These are phyloP conservation scores for Hippocampus guttulatus DNA, from an alignment of 2,113 vertebrate species.

Conservation along the genomic window DNA sequence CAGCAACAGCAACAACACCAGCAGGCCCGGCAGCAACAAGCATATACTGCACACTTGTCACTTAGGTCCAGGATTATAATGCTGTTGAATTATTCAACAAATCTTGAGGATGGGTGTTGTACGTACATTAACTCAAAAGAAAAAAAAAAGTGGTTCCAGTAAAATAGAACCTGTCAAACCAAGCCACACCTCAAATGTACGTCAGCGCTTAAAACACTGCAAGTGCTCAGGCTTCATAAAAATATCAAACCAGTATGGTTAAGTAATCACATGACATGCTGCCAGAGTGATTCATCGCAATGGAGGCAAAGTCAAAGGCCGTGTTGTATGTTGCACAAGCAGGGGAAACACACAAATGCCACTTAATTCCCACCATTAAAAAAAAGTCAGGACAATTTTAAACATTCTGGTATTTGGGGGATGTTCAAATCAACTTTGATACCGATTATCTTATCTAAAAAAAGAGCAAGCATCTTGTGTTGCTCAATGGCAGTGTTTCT, in stretches of 20 bases:
- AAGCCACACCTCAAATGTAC: conserved; percentile 37
- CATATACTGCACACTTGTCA: conserved; percentile 40
- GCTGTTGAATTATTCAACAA: conserved; percentile 62
- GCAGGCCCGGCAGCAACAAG: conserved; percentile 35
- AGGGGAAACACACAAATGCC: neutral
- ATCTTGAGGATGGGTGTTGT: conserved; percentile 44
- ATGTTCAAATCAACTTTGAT: too few species aligned
- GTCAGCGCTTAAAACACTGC: conserved; percentile 24
- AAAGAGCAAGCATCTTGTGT: too few species aligned
- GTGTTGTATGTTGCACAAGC: neutral
- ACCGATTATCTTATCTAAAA: too few species aligned
- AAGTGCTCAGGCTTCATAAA: conserved; percentile 40
- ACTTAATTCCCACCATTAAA: neutral
- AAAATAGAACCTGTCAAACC: conserved; percentile 17
- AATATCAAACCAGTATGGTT: conserved; percentile 43
- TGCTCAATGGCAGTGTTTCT: too few species aligned
- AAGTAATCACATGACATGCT: conserved; percentile 35
- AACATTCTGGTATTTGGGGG: too few species aligned
- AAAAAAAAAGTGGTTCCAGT: conserved; percentile 7
- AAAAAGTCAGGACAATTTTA: neutral
- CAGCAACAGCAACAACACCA: conserved; percentile 26
- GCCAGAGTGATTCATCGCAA: conserved; percentile 16
- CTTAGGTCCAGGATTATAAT: conserved; percentile 43
- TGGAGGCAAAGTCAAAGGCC: neutral
- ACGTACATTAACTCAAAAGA: conserved; percentile 38